These are phyloP conservation scores for Zygothrica quintamaculata DNA, from an alignment of 2,888 invertebrate genomes.

Conservation along the genomic window DNA sequence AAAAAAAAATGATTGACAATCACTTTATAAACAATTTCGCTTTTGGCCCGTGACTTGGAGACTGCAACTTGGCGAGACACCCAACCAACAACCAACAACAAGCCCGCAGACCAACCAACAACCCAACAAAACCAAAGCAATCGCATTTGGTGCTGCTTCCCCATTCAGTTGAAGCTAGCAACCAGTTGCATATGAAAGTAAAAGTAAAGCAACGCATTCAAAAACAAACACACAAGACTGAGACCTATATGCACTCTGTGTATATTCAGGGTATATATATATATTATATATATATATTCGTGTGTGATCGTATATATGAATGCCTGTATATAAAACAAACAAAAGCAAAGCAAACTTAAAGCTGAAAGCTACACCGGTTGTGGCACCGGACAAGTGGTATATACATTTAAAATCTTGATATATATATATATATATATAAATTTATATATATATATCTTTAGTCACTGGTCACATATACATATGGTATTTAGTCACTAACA, in stretches of 20 bases:
- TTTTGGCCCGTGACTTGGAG: slow-evolving; percentile 55
- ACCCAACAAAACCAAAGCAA: neutral
- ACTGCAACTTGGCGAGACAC: slow-evolving; percentile 47
- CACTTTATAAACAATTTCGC: slow-evolving; percentile 77
- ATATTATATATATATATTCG: too few relatives aligned
- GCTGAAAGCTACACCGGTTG: slow-evolving; percentile 67
- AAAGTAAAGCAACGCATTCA: slow-evolving; percentile 73
- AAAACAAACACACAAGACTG: slow-evolving; percentile 63
- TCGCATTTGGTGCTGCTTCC: slow-evolving; percentile 49
- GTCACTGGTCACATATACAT: slow-evolving; percentile 4
- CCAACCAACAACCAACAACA: slow-evolving; percentile 30
- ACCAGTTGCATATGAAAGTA: slow-evolving; percentile 80
- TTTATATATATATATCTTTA: too few relatives aligned
- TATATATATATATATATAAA: neutral
- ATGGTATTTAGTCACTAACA: slow-evolving; percentile 53
- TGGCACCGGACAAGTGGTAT: slow-evolving; percentile 55
- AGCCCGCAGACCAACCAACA: slow-evolving; percentile 2
- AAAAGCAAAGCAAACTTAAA: slow-evolving; percentile 56
- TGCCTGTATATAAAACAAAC: slow-evolving; percentile 61
- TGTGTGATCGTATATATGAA: slow-evolving; percentile 16
- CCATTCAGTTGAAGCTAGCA: slow-evolving; percentile 62
- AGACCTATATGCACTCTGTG: slow-evolving; percentile 28
- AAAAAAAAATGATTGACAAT: slow-evolving; percentile 80
- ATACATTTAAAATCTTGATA: slow-evolving; percentile 16
- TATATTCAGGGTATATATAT: slow-evolving; percentile 11